Percentiles rank a stretch among this genome's conserved stretches.
These are phyloP conservation scores for Lynx canadensis DNA, from an alignment of 2,113 vertebrate genomes.

Conservation along the genomic window DNA sequence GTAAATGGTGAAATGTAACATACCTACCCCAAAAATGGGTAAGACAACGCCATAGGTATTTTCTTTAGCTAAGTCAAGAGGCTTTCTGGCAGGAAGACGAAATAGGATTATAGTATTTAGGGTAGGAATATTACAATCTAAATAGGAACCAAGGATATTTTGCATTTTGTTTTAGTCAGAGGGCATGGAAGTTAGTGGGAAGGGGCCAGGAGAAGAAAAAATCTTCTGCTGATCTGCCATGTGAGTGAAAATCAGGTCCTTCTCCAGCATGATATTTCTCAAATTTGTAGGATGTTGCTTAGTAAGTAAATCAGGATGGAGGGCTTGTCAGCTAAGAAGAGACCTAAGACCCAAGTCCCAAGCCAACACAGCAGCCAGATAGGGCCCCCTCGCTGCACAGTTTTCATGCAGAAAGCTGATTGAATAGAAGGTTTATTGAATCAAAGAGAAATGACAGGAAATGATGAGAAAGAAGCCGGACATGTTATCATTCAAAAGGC, in stretches of 20 bases:
- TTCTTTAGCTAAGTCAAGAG: not conserved
- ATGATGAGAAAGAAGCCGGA: not conserved
- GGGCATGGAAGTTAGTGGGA: not conserved
- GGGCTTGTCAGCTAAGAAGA: not conserved
- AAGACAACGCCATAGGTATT: not conserved
- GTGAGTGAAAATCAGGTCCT: not conserved
- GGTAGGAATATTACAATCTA: too few relatives aligned
- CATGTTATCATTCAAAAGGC: not conserved
- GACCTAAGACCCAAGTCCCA: not conserved
- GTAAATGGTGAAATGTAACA: conserved; percentile 12
- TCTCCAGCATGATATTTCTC: not conserved
- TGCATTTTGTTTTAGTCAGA: conserved; percentile 18
- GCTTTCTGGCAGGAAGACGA: not conserved
- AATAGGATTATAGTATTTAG: not conserved
- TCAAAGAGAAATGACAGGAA: not conserved
- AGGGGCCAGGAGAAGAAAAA: not conserved
- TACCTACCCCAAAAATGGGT: not conserved
- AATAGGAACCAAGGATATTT: not conserved
- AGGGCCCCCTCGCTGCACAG: not conserved
- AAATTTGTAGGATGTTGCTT: not conserved
- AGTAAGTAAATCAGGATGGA: not conserved
- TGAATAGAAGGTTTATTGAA: not conserved
- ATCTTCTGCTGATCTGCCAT: not conserved
- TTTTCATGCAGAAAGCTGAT: not conserved
- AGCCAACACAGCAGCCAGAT: not conserved